Evolutionary conservation across 1,140 invertebrate species (phyloP).

Genomic region (Copidosoma floridanum): DNA sequence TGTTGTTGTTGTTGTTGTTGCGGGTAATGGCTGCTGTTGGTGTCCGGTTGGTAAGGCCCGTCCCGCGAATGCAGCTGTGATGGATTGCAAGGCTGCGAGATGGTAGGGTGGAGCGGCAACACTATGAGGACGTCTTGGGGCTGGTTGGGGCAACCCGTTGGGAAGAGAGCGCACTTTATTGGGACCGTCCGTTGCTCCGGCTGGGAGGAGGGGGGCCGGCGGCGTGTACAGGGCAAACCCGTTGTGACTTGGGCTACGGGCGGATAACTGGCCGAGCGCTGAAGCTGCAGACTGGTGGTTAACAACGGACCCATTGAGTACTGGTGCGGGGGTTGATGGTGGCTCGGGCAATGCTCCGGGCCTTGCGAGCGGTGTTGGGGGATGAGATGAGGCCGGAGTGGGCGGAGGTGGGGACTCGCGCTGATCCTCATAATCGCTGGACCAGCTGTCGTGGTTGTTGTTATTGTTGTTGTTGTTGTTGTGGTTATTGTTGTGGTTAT

Average conservation of each 20-base stretch:
- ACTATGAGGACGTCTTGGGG: constrained; percentile 56
- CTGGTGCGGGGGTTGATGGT: constrained; percentile 29
- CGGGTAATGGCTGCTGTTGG: constrained; percentile 24
- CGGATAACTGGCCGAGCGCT: constrained; percentile 40
- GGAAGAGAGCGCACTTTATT: constrained; percentile 52
- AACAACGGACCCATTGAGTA: constrained; percentile 6
- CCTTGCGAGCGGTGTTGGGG: constrained; percentile 22
- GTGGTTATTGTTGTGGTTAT: no score
- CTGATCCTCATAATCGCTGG: constrained; percentile 45
- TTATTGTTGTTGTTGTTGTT: no score
- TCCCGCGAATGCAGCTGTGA: constrained; percentile 41
- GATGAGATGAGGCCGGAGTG: constrained; percentile 42
- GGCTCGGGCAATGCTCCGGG: constrained; percentile 32
- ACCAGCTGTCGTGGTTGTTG: constrained; percentile 37
- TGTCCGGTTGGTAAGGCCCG: constrained; percentile 35
- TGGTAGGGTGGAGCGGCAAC: constrained; percentile 51
- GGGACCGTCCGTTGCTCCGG: constrained; percentile 50
- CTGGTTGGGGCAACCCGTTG: constrained; percentile 53
- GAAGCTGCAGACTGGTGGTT: constrained; percentile 13
- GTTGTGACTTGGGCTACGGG: constrained; percentile 50
- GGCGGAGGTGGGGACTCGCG: constrained; percentile 49
- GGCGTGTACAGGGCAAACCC: constrained; percentile 61
- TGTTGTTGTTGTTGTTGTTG: neutral
- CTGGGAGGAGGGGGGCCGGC: constrained; percentile 56
- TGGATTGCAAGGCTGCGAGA: constrained; percentile 33